These are phyloP conservation scores for Pollimyrus isidori DNA, from an alignment of 2,113 vertebrate species.

Conservation along the genomic window DNA sequence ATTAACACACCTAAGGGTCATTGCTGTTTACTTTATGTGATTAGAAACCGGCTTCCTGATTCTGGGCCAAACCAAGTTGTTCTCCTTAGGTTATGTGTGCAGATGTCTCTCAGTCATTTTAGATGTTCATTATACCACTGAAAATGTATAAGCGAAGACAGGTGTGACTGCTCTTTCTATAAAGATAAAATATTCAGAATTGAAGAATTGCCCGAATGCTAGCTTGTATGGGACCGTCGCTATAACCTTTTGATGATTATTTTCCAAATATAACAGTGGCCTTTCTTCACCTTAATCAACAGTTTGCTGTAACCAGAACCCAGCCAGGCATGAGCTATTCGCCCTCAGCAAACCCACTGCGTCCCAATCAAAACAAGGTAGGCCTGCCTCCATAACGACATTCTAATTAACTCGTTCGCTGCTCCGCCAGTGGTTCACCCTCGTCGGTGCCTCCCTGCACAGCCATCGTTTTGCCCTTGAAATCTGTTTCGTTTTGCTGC, in stretches of 20 bases:
- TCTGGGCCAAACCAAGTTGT: neutral
- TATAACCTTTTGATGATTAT: slow-evolving; percentile 1
- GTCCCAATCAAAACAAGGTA: slow-evolving; percentile 46
- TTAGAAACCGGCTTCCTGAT: neutral
- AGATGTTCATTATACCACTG: slow-evolving; percentile 37
- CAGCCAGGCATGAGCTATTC: slow-evolving; percentile 38
- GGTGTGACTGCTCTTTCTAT: neutral
- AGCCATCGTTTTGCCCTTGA: neutral
- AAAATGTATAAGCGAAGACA: neutral
- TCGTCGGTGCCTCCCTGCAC: slow-evolving; percentile 21
- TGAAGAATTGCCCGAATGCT: slow-evolving; percentile 4
- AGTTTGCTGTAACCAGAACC: slow-evolving; percentile 35
- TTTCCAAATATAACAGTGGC: slow-evolving; percentile 24
- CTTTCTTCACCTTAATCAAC: slow-evolving; percentile 42
- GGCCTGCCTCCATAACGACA: slow-evolving; percentile 42
- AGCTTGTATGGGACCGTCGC: neutral
- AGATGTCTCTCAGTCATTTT: neutral
- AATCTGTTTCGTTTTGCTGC: neutral
- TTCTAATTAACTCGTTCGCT: slow-evolving; percentile 48
- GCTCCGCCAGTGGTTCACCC: slow-evolving; percentile 37
- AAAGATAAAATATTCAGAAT: neutral
- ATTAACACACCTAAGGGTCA: slow-evolving; percentile 7
- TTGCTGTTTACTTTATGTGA: neutral
- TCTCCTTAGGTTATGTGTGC: neutral
- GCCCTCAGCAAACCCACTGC: slow-evolving; percentile 30